Base-by-base conservation (phyloP, 1,140 invertebrate genomes). In the Nasonia vitripennis region DNA sequence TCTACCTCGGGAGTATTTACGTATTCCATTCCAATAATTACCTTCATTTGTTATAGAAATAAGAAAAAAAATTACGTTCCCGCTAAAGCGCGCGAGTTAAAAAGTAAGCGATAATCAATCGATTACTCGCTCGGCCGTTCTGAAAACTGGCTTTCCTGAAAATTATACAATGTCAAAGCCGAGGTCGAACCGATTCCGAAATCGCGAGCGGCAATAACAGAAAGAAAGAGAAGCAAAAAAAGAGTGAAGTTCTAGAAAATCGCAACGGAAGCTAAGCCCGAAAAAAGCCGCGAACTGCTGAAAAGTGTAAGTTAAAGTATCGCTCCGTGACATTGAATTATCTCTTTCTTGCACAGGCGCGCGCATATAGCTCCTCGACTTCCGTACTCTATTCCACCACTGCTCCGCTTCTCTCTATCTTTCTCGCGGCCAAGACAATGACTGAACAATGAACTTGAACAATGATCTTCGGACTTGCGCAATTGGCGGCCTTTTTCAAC, bases 371-470 rank as follows among this genome's bases (percentile, higher is more conserved):
- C 45, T 62, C 14, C 7, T 78, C 62, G 78, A 83, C 71, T 82
- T 82, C 81, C 71, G 70, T 14, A 51, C 31, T 77, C 70, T 67
- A n/a, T 37, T 62, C 55, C 41, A 20, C 41, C 2, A 37, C 45
- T 67, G 14, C 48, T 27, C 34, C 55, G 5, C 31, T 34, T 78
- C 62, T 23, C 67, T 70, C 75, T 84, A 41, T 71, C 41, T 70
- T 34, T 78, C 73, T 48, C 68, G n/a, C 79, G 87, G 87, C 86
- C 86, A 83, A 88, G 73, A 51, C 84, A 85, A 82, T 88, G 83
- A 90, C 87, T 90, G 89, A 90, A 87, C 89, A 89, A 90, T 90
- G 89, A 90, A 90, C 89, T 89, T 90, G 89, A 90, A 90, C 89
- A 89, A 90, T 90, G 89, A 90, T 90, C 88, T 89, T 89, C 86